These are phyloP conservation scores for Lepidothrix coronata DNA, from an alignment of 2,113 vertebrate species.

Conservation along the genomic window DNA sequence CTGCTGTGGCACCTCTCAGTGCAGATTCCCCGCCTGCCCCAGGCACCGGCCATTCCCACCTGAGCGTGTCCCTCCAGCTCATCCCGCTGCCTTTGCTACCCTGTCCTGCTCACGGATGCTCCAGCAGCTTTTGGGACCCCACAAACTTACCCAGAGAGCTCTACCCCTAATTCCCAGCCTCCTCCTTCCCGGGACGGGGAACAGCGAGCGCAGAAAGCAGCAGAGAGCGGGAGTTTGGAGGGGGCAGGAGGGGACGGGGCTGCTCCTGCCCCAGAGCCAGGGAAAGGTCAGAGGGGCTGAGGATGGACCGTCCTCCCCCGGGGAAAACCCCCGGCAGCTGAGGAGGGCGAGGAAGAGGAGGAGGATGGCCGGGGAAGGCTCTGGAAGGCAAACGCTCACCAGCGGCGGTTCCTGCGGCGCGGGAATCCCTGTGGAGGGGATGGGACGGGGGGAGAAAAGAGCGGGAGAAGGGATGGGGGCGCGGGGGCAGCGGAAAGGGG, in stretches of 20 bases:
- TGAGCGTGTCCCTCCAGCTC: neutral
- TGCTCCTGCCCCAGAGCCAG: neutral
- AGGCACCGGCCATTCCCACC: neutral
- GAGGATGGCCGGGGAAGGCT: neutral
- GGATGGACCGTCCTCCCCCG: rapidly evolving
- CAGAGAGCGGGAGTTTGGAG: neutral
- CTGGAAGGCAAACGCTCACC: neutral
- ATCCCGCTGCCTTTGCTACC: neutral
- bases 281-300: neutral
- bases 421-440: neutral
- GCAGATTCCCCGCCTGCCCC: neutral
- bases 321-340: neutral
- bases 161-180: neutral
- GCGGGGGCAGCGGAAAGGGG: no score
- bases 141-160: neutral
- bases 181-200: neutral
- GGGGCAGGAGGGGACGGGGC: neutral
- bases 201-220: neutral
- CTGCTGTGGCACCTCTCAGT: rapidly evolving
- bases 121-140: neutral
- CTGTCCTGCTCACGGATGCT: neutral
- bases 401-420: neutral
- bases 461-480: neutral
- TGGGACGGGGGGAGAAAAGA: neutral
- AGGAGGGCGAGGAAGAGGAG: neutral